Conservation (phyloP, 2,113 vertebrate genomes). For the Cromileptes altivelis region DNA sequence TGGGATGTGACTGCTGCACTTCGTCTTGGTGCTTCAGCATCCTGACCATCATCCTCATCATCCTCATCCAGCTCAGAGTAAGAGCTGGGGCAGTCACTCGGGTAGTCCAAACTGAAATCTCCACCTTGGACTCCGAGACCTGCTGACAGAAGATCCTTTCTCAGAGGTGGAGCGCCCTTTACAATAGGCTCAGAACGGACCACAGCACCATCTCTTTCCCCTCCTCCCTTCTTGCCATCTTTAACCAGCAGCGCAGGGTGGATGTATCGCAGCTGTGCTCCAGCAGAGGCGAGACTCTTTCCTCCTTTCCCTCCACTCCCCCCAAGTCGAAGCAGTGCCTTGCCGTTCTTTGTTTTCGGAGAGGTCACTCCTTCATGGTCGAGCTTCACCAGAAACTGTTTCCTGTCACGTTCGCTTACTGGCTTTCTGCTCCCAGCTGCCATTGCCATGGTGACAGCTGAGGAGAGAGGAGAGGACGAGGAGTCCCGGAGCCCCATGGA, state of each 20-base stretch:
- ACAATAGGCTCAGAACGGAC: slow-evolving; percentile 79
- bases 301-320: slow-evolving; percentile 86
- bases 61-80: slow-evolving; percentile 94
- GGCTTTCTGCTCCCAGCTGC: slow-evolving; percentile 62
- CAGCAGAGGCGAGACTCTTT: slow-evolving; percentile 73
- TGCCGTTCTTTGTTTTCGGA: slow-evolving; percentile 96
- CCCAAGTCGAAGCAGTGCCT: slow-evolving; percentile 89
- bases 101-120: slow-evolving; percentile 91
- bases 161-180: slow-evolving; percentile 84
- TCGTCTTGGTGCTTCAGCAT: slow-evolving; percentile 72
- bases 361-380: slow-evolving; percentile 98
- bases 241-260: slow-evolving; percentile 86
- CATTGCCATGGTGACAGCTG: slow-evolving; percentile 44
- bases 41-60: slow-evolving; percentile 88
- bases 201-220: slow-evolving; percentile 64
- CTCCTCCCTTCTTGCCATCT: slow-evolving; percentile 87
- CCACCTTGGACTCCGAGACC: slow-evolving; percentile 73
- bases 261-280: slow-evolving; percentile 80
- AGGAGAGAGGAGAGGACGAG: slow-evolving; percentile 60
- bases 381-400: slow-evolving; percentile 95
- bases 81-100: slow-evolving; percentile 95
- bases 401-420: slow-evolving; percentile 78
- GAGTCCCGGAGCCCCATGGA: slow-evolving; percentile 75
- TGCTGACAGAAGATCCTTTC: slow-evolving; percentile 83
- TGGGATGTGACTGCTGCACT: slow-evolving; percentile 54